Evolutionary conservation across 2,797 vertebrate genomes (phyloP).

Genomic region (Chromobotia macracanthus): DNA sequence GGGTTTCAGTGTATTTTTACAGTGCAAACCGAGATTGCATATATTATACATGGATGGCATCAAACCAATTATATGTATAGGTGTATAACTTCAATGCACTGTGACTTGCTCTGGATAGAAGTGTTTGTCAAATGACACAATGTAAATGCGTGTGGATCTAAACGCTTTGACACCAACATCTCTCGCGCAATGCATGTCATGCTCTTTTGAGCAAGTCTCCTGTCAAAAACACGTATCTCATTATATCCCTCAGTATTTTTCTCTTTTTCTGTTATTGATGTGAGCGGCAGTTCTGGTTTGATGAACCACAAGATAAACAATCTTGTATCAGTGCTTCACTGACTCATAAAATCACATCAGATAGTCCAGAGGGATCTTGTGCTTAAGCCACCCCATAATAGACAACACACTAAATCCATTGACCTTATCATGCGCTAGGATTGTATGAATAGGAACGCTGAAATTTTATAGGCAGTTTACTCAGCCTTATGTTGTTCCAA

Average conservation of each 20-base stretch:
- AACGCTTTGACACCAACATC: neutral
- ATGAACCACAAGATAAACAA: neutral
- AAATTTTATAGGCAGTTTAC: too few species aligned
- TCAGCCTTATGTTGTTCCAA: neutral
- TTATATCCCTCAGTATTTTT: neutral
- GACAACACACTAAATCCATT: neutral
- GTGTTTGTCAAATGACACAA: neutral
- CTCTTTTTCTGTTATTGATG: neutral
- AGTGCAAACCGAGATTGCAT: too few species aligned
- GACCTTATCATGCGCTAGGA: neutral
- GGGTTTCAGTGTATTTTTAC: too few species aligned
- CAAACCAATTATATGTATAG: too few species aligned
- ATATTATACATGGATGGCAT: neutral
- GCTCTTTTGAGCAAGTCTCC: constrained; percentile 1
- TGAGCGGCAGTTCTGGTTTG: neutral
- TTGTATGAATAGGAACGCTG: neutral
- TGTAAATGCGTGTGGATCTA: neutral
- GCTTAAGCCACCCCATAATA: neutral
- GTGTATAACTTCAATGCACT: neutral
- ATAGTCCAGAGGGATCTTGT: neutral
- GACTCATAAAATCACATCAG: neutral
- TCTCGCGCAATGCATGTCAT: neutral
- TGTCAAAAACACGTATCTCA: constrained; percentile 20
- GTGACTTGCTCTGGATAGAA: neutral
- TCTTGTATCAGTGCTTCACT: neutral